phyloP scores from a whole-genome alignment of 2,797 vertebrate genomes.

The Chrosomus eos region DNA sequence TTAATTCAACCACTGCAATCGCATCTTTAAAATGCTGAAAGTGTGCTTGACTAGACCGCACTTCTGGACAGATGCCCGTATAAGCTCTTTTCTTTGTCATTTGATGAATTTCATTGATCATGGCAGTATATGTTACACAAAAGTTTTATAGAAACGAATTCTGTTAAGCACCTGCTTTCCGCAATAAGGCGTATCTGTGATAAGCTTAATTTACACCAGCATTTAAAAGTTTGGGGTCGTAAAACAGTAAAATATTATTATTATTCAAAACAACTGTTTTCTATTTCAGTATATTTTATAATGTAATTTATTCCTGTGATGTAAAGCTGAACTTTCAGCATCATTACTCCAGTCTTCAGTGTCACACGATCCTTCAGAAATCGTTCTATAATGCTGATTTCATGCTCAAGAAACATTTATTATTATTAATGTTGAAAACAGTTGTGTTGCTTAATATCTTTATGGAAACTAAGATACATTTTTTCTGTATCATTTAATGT shows the following conservation, averaged over 20 bases:
- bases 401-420: no score
- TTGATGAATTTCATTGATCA: constrained; percentile 10
- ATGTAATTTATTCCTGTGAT: no score
- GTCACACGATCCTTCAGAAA: no score
- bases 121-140: neutral
- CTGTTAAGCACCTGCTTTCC: neutral
- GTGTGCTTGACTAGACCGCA: neutral
- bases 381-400: no score
- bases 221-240: neutral
- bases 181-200: neutral
- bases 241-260: neutral
- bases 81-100: neutral
- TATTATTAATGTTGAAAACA: no score
- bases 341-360: no score
- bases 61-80: neutral
- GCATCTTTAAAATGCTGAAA: neutral
- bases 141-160: neutral
- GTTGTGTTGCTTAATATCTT: no score
- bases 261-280: neutral
- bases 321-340: no score
- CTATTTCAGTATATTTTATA: neutral
- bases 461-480: no score
- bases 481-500: no score
- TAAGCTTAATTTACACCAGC: neutral
- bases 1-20: neutral